phyloP scores from a whole-genome alignment of 2,113 vertebrate species.

The Merops nubicus region DNA sequence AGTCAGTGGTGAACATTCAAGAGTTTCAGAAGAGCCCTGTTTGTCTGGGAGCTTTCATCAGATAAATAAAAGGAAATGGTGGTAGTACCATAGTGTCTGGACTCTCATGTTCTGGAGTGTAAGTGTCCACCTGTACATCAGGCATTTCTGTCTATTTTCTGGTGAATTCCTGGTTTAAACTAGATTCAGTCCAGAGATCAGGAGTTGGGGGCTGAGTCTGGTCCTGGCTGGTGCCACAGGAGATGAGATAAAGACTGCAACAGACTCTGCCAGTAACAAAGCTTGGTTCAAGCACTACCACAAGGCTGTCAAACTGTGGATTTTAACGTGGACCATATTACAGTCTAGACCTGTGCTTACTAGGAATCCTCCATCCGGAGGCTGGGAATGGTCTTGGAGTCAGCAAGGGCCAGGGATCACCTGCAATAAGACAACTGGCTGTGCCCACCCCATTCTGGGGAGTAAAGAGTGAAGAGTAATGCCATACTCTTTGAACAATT shows the following conservation, averaged over 20 bases:
- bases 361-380: background rate
- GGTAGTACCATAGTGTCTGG: background rate
- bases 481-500: background rate
- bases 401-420: background rate
- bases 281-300: background rate
- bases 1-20: background rate
- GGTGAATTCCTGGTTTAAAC: background rate
- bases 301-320: background rate
- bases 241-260: background rate
- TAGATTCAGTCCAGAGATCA: background rate
- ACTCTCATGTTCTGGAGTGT: background rate
- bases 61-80: background rate
- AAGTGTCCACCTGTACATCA: background rate
- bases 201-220: background rate
- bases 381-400: background rate
- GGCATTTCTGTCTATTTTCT: background rate
- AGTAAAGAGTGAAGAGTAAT: background rate
- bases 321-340: background rate
- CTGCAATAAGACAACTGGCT: background rate
- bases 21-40: background rate
- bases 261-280: background rate
- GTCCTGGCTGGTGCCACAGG: background rate
- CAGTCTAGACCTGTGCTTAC: background rate
- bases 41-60: background rate
- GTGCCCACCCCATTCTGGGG: background rate